Evolutionary conservation across 2,113 vertebrate species (phyloP).

Genomic region (Diphyllodes magnificus): DNA sequence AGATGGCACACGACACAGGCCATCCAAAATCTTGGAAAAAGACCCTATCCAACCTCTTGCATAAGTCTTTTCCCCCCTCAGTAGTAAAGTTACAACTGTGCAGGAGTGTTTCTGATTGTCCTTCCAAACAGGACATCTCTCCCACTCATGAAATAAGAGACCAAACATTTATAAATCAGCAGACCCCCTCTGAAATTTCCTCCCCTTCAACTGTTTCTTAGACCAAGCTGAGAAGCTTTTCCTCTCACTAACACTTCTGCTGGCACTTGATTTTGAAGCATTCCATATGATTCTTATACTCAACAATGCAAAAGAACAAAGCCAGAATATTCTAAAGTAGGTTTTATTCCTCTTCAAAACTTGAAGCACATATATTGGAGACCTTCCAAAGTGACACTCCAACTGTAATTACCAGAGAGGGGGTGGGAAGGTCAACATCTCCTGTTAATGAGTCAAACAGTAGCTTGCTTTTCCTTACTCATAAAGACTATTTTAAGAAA

Average conservation of each 20-base stretch:
- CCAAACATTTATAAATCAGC: background rate
- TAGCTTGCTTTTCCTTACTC: background rate
- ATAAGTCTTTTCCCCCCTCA: background rate
- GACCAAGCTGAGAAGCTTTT: background rate
- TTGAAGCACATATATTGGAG: background rate
- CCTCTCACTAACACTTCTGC: background rate
- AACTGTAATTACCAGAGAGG: background rate
- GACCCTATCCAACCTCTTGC: background rate
- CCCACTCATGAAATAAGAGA: background rate
- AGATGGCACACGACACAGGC: fast-evolving
- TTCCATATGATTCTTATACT: background rate
- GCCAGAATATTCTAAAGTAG: background rate
- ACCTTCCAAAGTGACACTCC: background rate
- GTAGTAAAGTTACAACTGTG: background rate
- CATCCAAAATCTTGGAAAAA: background rate
- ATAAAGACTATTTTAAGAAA: background rate
- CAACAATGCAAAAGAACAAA: background rate
- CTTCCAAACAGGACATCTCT: background rate
- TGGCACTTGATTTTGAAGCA: background rate
- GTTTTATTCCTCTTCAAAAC: background rate
- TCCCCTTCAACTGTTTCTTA: background rate
- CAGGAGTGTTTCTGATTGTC: background rate
- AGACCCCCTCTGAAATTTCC: background rate
- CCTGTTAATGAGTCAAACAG: conserved; percentile 21
- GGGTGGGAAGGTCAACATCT: conserved; percentile 33